phyloP scores from a whole-genome alignment of 2,888 invertebrate species.

The Didymodactylos carnosus region DNA sequence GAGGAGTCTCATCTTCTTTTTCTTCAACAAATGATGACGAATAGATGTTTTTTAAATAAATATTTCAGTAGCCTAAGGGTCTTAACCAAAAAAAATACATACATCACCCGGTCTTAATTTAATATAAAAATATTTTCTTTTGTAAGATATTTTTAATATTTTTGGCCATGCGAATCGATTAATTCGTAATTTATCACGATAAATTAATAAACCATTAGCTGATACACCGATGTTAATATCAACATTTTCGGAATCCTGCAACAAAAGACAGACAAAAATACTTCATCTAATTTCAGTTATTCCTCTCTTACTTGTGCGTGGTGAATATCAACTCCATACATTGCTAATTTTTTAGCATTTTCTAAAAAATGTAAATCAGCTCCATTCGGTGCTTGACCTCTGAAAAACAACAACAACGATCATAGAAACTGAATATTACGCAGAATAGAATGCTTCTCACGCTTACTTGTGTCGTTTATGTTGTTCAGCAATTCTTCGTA shows the following conservation, averaged over 20 bases:
- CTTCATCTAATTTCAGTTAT: too few relatives aligned
- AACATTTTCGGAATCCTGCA: conserved; percentile 68
- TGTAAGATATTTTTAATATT: conserved; percentile 93
- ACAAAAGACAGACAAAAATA: not conserved
- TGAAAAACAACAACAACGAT: not conserved
- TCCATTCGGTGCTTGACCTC: conserved; percentile 17
- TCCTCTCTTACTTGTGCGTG: conserved; percentile 43
- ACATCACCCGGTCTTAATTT: conserved; percentile 87
- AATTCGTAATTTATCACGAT: conserved; percentile 74
- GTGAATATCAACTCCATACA: conserved; percentile 96
- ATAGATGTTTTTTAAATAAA: too few relatives aligned
- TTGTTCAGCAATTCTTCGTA: conserved; percentile 85
- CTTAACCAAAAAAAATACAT: not conserved
- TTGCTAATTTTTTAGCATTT: conserved; percentile 91
- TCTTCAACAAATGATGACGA: too few relatives aligned
- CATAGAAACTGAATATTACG: not conserved
- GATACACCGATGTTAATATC: conserved; percentile 91
- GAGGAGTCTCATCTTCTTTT: too few relatives aligned
- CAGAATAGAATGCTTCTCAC: too few relatives aligned
- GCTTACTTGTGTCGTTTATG: conserved; percentile 28
- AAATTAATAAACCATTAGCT: conserved; percentile 79
- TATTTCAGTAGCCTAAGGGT: too few relatives aligned
- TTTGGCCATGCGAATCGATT: conserved; percentile 98
- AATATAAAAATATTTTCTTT: conserved; percentile 87
- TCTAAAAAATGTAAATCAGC: conserved; percentile 91